Percentiles rank a stretch among this genome's conserved stretches.
Evolutionary conservation across 2,888 invertebrate genomes (phyloP).

Genomic region (Machimus rusticus): DNA sequence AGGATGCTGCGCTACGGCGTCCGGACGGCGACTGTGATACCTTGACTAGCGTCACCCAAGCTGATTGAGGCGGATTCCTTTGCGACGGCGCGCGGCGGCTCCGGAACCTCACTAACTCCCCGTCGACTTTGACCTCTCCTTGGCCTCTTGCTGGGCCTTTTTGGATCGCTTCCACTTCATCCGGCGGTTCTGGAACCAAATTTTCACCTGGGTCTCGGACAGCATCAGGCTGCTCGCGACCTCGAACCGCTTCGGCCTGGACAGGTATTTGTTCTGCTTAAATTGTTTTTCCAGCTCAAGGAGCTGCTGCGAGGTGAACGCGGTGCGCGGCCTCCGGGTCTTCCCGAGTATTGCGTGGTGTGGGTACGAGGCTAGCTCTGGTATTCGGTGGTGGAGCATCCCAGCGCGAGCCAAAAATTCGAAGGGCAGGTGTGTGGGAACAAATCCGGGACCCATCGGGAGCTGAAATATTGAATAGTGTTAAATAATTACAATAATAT

Average conservation of each 20-base stretch:
- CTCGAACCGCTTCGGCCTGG: constrained; percentile 96
- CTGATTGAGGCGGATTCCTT: background rate
- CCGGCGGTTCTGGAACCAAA: constrained; percentile 98
- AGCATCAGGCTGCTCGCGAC: constrained; percentile 97
- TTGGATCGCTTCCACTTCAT: constrained; percentile 99
- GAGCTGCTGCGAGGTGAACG: constrained; percentile 95
- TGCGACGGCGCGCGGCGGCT: background rate
- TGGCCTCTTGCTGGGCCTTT: constrained; percentile 91
- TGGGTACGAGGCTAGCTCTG: constrained; percentile 78
- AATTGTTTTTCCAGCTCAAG: constrained; percentile 98
- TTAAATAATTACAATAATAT: background rate
- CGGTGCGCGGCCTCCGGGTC: constrained; percentile 93
- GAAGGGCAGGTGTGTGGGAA: constrained; percentile 65
- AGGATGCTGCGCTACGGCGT: constrained; percentile 16
- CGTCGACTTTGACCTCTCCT: constrained; percentile 61
- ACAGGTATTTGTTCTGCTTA: constrained; percentile 98
- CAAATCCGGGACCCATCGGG: constrained; percentile 65
- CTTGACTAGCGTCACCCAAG: constrained; percentile 45
- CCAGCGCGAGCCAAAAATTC: constrained; percentile 93
- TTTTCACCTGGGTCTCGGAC: constrained; percentile 98
- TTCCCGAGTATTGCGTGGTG: constrained; percentile 85
- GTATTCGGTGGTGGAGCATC: constrained; percentile 89
- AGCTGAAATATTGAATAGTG: constrained; percentile 52
- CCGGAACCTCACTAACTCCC: constrained; percentile 34
- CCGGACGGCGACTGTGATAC: constrained; percentile 36